Percentiles rank a stretch among this genome's conserved stretches.
Conservation (phyloP, 2,113 vertebrate genomes). For the Galeopterus variegatus region DNA sequence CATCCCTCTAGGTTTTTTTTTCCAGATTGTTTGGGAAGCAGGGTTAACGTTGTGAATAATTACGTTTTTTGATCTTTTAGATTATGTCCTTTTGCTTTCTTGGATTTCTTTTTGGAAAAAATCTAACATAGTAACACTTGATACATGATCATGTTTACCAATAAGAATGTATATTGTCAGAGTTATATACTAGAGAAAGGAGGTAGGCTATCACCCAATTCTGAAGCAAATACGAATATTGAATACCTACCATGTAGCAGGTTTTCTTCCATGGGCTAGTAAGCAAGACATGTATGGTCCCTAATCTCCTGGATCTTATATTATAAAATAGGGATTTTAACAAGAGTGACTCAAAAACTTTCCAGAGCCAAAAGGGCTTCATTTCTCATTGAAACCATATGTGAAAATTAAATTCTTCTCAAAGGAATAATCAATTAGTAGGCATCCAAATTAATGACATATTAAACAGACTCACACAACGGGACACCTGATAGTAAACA, state of each 20-base stretch:
- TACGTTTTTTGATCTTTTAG: not conserved
- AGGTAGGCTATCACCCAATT: not conserved
- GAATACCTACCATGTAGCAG: not conserved
- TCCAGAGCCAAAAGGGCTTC: not conserved
- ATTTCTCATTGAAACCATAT: not conserved
- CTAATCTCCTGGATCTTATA: not conserved
- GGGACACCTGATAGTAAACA: not conserved
- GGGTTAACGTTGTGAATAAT: not conserved
- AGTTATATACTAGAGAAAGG: not conserved
- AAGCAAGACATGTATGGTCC: not conserved
- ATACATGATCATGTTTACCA: not conserved
- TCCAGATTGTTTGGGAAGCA: not conserved
- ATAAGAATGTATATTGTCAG: not conserved
- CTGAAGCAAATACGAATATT: not conserved
- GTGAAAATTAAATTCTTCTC: slow-evolving; percentile 22
- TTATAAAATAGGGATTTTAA: not conserved
- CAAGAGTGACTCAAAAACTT: not conserved
- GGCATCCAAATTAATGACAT: not conserved
- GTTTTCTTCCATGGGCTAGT: not conserved
- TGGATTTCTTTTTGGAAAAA: not conserved
- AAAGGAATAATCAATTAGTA: not conserved
- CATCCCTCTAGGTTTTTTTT: not conserved
- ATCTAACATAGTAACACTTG: not conserved
- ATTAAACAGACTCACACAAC: not conserved
- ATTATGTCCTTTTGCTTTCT: not conserved